Base-by-base conservation (phyloP, 64 coral and sea anemone genomes). In the Acropora yongei region DNA sequence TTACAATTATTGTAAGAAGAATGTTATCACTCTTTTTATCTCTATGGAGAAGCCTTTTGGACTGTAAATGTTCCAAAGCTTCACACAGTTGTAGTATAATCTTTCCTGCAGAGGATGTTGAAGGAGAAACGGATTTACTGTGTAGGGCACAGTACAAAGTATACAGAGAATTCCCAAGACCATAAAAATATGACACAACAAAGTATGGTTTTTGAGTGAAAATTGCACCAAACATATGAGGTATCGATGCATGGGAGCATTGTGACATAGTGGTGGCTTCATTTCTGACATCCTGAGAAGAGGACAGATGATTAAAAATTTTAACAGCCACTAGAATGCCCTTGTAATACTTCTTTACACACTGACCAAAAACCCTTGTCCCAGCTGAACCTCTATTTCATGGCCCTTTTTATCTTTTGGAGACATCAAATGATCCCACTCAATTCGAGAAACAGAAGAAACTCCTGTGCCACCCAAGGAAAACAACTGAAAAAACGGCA, bases 251-350 rank as follows among this genome's bases (percentile, higher is more conserved):
- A 44, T 44, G 73, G 2, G 73, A 76, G 73, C 73, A 76, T 44
- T 76, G 50, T 61, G 72, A 45, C 73, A 76, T 13, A 1, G 30
- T 47, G 30, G 8, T 41, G 10, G 73, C 73, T 76, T 76, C 73
- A 76, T 45, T 42, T 42, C 73, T 76, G 73, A 45, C 43, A 76
- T 76, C 73, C 43, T 44, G 73, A 42, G 73, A 76, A 76, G 73
- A 76, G 41, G 73, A 76, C 5, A 76, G 10, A 76, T 86, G n/a
- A 67, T 92, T 86, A 50, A 78, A 92, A 41, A 67, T 44, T 68
- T 92, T 92, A 16, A 92, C 81, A 78, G 90, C 90, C 48, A 78
- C 90, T 86, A 55, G 81, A 84, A 92, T 92, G 41, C 80, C 90
- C 73, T 86, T 92, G 47, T 66, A 86, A 48, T 85, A 92, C 90